phyloP scores from a whole-genome alignment of 2,797 vertebrate species.

The Urophycis tenuis region DNA sequence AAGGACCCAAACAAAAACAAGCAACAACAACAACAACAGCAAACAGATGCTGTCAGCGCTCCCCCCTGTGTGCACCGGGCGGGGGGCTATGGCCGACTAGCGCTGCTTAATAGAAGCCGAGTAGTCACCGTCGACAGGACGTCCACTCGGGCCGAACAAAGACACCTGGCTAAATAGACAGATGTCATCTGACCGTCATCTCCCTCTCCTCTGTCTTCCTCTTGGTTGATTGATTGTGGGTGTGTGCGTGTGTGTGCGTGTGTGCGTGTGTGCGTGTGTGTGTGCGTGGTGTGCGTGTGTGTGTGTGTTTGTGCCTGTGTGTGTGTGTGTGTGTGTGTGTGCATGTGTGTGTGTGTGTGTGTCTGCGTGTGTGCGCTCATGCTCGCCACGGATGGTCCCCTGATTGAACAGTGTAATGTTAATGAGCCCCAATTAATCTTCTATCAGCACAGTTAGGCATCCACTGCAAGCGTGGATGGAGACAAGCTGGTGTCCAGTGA shows the following conservation, averaged over 20 bases:
- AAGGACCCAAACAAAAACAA: not conserved
- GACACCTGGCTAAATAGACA: not conserved
- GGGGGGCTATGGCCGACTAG: not conserved
- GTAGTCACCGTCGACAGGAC: not conserved
- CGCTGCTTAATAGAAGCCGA: not conserved
- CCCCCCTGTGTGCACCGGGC: not conserved
- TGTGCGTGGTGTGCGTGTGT: too few species aligned
- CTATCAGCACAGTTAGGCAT: not conserved
- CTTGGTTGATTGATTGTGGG: not conserved
- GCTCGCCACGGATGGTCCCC: not conserved
- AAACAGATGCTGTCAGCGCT: not conserved
- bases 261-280: too few species aligned
- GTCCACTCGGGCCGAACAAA: not conserved
- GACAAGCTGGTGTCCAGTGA: not conserved
- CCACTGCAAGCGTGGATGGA: not conserved
- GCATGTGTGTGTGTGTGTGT: not conserved
- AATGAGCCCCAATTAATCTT: not conserved
- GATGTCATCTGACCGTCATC: not conserved
- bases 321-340: not conserved
- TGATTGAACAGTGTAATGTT: not conserved
- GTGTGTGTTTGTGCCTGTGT: too few species aligned
- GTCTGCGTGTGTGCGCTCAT: not conserved
- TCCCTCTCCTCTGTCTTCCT: not conserved
- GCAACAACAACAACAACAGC: not conserved
- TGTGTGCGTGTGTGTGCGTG: not conserved